These are phyloP conservation scores for Drosophila prostipennis DNA, from an alignment of 2,888 invertebrate species.

Conservation along the genomic window DNA sequence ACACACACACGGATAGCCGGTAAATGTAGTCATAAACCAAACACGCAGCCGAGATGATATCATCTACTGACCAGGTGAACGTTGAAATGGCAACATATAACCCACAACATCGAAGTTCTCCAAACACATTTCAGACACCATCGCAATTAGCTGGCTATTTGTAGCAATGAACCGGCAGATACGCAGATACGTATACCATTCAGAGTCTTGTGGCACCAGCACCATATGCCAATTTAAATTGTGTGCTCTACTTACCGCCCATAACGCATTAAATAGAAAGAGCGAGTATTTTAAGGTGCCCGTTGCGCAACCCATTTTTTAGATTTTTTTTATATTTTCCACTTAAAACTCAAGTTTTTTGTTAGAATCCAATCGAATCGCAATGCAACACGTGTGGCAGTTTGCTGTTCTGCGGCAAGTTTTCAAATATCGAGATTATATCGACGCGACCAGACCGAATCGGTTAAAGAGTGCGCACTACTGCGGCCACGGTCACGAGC, in stretches of 20 bases:
- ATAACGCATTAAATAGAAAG: constrained; percentile 77
- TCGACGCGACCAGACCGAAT: constrained; percentile 23
- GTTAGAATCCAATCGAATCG: constrained; percentile 18
- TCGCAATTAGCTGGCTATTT: constrained; percentile 10
- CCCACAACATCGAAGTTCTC: background rate
- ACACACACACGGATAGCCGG: constrained; percentile 20
- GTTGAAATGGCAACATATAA: background rate
- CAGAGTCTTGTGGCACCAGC: constrained; percentile 20
- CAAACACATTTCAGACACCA: constrained; percentile 10
- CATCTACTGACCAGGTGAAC: constrained; percentile 60
- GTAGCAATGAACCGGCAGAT: background rate
- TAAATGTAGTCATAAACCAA: constrained; percentile 57
- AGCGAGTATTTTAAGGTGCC: constrained; percentile 76
- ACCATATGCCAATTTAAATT: constrained; percentile 48
- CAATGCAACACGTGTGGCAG: constrained; percentile 61
- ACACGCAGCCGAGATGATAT: constrained; percentile 77
- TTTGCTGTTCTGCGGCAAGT: constrained; percentile 17
- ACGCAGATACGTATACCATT: constrained; percentile 1
- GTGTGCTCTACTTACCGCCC: constrained; percentile 76
- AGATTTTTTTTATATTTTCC: constrained; percentile 6
- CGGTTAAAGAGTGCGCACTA: constrained; percentile 23
- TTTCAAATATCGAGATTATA: constrained; percentile 25
- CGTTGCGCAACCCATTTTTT: constrained; percentile 78
- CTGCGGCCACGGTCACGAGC: constrained; percentile 79
- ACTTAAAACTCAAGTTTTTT: constrained; percentile 5